Percentiles rank a stretch among this genome's conserved stretches.
phyloP scores from a whole-genome alignment of 1,140 invertebrate genomes.

The Pseudomyrmex cubaensis region DNA sequence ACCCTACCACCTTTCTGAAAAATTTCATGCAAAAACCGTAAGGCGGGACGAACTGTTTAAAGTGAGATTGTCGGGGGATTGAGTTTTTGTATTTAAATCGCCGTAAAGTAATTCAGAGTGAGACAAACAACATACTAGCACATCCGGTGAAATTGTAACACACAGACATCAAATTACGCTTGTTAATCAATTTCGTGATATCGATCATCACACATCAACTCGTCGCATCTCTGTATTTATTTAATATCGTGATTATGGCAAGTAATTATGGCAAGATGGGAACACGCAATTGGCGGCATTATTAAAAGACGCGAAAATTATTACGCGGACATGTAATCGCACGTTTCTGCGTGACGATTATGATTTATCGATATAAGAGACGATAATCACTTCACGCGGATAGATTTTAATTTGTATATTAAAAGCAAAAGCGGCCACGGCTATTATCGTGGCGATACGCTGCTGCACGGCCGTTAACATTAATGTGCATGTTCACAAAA shows the following conservation, averaged over 20 bases:
- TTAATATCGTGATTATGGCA: not conserved
- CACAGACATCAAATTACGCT: not conserved
- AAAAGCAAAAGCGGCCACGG: slow-evolving; percentile 28
- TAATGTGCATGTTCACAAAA: slow-evolving; percentile 51
- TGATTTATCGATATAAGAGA: slow-evolving; percentile 42
- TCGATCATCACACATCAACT: not conserved
- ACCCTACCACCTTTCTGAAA: slow-evolving; percentile 42
- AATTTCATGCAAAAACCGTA: slow-evolving; percentile 46
- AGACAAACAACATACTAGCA: slow-evolving; percentile 22
- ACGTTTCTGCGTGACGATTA: slow-evolving; percentile 39
- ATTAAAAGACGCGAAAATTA: slow-evolving; percentile 4
- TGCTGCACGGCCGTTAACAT: slow-evolving; percentile 33
- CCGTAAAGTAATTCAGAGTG: not conserved
- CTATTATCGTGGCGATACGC: slow-evolving; percentile 33
- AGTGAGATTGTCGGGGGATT: not conserved
- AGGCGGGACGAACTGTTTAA: slow-evolving; percentile 17
- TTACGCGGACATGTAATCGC: slow-evolving; percentile 33
- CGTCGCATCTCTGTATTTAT: not conserved
- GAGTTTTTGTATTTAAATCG: too few species aligned
- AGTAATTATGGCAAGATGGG: not conserved
- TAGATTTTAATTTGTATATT: slow-evolving; percentile 51
- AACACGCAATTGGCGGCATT: slow-evolving; percentile 9
- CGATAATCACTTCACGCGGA: not conserved
- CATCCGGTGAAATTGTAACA: not conserved
- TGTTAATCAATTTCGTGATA: slow-evolving; percentile 10